Evolutionary conservation across 2,113 vertebrate genomes (phyloP), one percentile per base, ranked within the genome.

Genomic region (Notothenia coriiceps): DNA sequence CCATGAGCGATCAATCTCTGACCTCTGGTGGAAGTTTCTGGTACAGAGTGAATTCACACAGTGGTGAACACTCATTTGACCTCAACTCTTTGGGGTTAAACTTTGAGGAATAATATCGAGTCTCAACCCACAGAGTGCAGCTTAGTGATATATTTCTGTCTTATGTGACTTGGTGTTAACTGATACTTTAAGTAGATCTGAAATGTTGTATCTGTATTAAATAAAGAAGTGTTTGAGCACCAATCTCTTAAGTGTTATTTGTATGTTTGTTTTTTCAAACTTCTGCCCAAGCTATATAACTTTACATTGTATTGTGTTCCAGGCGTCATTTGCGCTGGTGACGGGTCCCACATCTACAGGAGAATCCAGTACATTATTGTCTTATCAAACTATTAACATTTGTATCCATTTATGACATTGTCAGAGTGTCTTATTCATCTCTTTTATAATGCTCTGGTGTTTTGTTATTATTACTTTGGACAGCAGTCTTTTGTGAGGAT

Each of bases 21-120:
- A 29, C 76, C 72, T 33, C 82, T 85, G 1, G 69, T 85, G 82
- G 4, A 54, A 0, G 11, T 40, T 50, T 20, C 0, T 35, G 29
- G 22, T 20, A 5, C 52, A 33, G 54, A 9, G 4, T 18, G 43
- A 46, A 9, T 25, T 20, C 6, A 33, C 6, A 12, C 18, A 35
- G 29, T 15, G 18, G 35, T 40, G 40, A 33, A 43, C 22, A 22
- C 12, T 43, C 4, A 29, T 25, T 2, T 40, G n/a, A 12, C 49
- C 9, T 62, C 8, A 2, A 5, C 14, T 62, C 5, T 43, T 73
- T 18, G 9, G 7, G 6, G 7, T 15, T 7, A 64, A 47, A 49
- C 44, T 25, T 20, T 20, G 1, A 17, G 25, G 14, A 8, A 50
- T 18, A 22, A 55, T 44, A 46, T 17, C 12, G 10, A 40, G 43